A percentile compares a stretch with the other conserved stretches of the same genome.
Conservation (phyloP, 2,113 vertebrate genomes). For the Urocolius indicus region DNA sequence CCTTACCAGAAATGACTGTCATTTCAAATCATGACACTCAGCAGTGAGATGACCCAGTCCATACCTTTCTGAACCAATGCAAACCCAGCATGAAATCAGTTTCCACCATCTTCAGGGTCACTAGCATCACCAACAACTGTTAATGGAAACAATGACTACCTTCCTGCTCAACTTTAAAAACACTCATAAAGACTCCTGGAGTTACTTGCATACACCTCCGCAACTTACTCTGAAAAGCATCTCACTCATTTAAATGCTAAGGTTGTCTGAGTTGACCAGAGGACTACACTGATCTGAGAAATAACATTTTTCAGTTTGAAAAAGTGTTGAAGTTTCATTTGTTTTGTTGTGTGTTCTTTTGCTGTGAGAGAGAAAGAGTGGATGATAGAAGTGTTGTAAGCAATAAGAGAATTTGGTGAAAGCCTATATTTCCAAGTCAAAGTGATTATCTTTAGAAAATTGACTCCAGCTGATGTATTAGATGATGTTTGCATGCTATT, state of each 20-base stretch:
- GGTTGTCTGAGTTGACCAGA: background rate
- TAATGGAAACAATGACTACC: background rate
- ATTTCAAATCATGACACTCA: background rate
- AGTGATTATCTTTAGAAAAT: slow-evolving; percentile 1
- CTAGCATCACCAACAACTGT: background rate
- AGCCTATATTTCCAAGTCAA: background rate
- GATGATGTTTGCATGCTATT: background rate
- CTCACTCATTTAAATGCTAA: background rate
- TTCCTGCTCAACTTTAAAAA: background rate
- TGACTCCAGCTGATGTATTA: background rate
- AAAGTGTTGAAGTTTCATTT: slow-evolving; percentile 29
- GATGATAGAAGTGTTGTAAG: background rate
- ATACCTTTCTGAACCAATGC: background rate
- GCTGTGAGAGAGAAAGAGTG: background rate
- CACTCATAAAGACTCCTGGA: background rate
- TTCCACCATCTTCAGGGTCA: background rate
- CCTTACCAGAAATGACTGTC: too few relatives aligned
- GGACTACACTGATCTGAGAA: background rate
- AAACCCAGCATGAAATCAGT: background rate
- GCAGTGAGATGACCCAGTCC: background rate
- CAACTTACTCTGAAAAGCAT: background rate
- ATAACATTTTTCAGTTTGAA: slow-evolving; percentile 41
- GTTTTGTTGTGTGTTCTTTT: background rate
- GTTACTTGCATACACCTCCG: background rate
- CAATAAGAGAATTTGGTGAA: background rate